Base-by-base conservation (phyloP, 2,113 vertebrate genomes). In the Azemiops feae region DNA sequence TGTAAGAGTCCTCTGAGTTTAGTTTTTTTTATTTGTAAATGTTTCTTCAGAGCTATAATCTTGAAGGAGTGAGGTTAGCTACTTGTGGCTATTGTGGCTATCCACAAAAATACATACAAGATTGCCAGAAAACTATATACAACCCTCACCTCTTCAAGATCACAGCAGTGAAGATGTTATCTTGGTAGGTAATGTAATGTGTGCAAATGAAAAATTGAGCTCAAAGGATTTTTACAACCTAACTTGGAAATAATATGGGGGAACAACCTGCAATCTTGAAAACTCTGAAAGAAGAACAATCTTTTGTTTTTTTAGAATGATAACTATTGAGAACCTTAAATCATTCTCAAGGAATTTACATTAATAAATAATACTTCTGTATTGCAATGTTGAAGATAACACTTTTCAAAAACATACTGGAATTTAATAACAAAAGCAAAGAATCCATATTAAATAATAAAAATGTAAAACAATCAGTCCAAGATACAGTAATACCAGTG, bases 401-500 rank as follows among this genome's bases (percentile, higher is more conserved):
- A 91, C 34, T 94, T 94, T 95, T 88, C 0, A 55, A 95, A 89
- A 94, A 69, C 87, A 87, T 87, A 6, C 1, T 23, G 27, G 30
- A 55, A 89, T 91, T 92, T 43, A 92, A 93, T 43, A 93, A 92
- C 86, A 92, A 93, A 93, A 90, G 81, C 3, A 60, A 94, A 88
- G 90, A 89, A 85, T 89, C 93, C 88, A 88, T n/a, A 27, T 22
- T 89, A 14, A 53, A 74, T 89, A 94, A 94, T 89, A 95, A 92
- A 92, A 92, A 93, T 69, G 94, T 92, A 92, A 87, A 88, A 94
- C 0, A 94, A 93, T 93, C 1, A 54, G 92, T 94, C 87, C 58
- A 92, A 96, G 94, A 91, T 96, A 95, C 90, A 39, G 14, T 4
- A 10, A 90, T 64, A 93, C 89, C 90, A 27, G 22, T 87, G 92